Evolutionary conservation across 2,888 invertebrate species (phyloP).

Genomic region (Tetramorium bicarinatum): DNA sequence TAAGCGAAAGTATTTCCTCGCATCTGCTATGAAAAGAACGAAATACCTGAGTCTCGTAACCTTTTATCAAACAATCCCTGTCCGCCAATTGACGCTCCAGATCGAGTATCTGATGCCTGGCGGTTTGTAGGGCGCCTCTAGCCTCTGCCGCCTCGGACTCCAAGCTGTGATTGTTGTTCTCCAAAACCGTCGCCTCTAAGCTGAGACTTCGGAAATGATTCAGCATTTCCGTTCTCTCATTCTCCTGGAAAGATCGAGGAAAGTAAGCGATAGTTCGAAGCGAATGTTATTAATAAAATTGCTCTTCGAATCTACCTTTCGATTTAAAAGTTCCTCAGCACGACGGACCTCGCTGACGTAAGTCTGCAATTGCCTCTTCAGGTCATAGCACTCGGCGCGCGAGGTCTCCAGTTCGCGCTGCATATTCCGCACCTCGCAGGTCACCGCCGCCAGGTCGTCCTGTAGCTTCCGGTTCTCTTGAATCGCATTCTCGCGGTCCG

Average conservation of each 20-base stretch:
- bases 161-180: slow-evolving; percentile 93
- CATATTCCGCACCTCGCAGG: slow-evolving; percentile 88
- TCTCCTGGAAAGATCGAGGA: slow-evolving; percentile 88
- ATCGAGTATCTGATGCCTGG: slow-evolving; percentile 88
- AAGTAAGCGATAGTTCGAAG: not conserved
- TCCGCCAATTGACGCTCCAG: slow-evolving; percentile 90
- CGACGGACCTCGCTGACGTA: slow-evolving; percentile 94
- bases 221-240: slow-evolving; percentile 93
- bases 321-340: slow-evolving; percentile 92
- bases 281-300: not conserved
- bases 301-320: slow-evolving; percentile 87
- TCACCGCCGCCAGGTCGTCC: slow-evolving; percentile 90
- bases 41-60: slow-evolving; percentile 88
- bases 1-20: not conserved
- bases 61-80: slow-evolving; percentile 87
- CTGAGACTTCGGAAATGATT: slow-evolving; percentile 93
- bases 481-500: slow-evolving; percentile 88
- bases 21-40: not conserved
- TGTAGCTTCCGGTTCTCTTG: slow-evolving; percentile 92
- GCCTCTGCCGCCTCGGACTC: slow-evolving; percentile 92
- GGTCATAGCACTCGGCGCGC: slow-evolving; percentile 90
- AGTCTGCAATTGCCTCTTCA: slow-evolving; percentile 93
- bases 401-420: slow-evolving; percentile 91
- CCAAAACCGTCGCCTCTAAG: slow-evolving; percentile 92
- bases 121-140: slow-evolving; percentile 88